Percentiles rank a stretch among this genome's conserved stretches.
Conservation (phyloP, 2,113 vertebrate species). For the Terrapene triunguis region DNA sequence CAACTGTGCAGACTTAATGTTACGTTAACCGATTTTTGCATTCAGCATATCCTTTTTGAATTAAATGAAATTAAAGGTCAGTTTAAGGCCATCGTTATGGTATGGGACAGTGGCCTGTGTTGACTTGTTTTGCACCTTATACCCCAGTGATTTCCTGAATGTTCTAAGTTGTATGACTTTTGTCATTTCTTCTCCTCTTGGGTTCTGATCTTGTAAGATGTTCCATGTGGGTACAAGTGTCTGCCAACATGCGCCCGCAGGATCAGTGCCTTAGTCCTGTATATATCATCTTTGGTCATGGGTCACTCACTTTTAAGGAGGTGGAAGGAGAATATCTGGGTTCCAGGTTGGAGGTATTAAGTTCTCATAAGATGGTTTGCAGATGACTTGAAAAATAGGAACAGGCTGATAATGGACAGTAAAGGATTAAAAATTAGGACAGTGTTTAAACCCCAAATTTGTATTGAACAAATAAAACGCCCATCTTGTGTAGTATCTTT, state of each 20-base stretch:
- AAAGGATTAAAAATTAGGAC: neutral
- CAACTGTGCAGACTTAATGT: neutral
- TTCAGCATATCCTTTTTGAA: neutral
- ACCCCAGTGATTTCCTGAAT: neutral
- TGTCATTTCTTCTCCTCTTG: neutral
- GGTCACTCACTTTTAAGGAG: neutral
- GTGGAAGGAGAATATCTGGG: neutral
- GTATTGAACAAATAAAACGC: neutral
- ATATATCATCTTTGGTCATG: neutral
- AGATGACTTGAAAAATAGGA: neutral
- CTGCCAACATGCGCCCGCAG: neutral
- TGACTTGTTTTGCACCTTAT: fast-evolving
- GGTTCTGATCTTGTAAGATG: neutral
- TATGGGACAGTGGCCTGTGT: neutral
- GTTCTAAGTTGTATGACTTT: neutral
- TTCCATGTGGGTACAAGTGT: neutral
- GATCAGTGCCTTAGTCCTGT: neutral
- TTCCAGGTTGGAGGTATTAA: neutral
- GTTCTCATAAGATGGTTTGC: neutral
- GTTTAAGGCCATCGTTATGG: neutral
- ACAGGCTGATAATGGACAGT: neutral
- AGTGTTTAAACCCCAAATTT: neutral
- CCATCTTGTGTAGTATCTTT: neutral
- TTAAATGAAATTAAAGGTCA: neutral
- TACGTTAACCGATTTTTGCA: fast-evolving